phyloP scores from a whole-genome alignment of 1,140 invertebrate species.

The Zaprionus camerounensis region DNA sequence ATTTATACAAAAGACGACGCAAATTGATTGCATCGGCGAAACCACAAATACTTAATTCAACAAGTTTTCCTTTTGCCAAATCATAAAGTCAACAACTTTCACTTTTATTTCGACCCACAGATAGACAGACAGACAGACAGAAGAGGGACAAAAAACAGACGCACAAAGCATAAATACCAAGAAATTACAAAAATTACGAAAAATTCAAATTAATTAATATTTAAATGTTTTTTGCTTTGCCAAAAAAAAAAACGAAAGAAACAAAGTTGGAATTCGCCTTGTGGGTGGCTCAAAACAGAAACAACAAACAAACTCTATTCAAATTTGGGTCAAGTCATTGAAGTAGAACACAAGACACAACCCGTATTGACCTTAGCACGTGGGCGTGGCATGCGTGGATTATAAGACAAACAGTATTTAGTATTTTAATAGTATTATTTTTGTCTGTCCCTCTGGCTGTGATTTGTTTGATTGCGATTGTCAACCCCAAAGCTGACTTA shows the following conservation, averaged over 20 bases:
- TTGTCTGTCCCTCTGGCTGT: neutral
- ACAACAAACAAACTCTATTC: neutral
- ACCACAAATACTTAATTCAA: slow-evolving; percentile 55
- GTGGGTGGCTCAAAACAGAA: slow-evolving; percentile 24
- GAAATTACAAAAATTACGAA: slow-evolving; percentile 67
- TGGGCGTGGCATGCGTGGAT: slow-evolving; percentile 64
- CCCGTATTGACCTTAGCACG: slow-evolving; percentile 63
- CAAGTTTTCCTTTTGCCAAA: slow-evolving; percentile 67
- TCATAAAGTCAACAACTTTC: slow-evolving; percentile 72
- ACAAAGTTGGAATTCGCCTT: slow-evolving; percentile 28
- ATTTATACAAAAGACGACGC: slow-evolving; percentile 50
- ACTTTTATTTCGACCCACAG: slow-evolving; percentile 51
- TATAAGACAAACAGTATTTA: slow-evolving; percentile 39
- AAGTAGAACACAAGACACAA: slow-evolving; percentile 65
- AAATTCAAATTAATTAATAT: slow-evolving; percentile 77
- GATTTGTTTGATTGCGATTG: slow-evolving; percentile 34
- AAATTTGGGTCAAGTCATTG: slow-evolving; percentile 76
- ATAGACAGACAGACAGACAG: neutral
- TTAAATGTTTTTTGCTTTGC: slow-evolving; percentile 48
- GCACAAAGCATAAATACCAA: slow-evolving; percentile 45
- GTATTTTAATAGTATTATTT: slow-evolving; percentile 18
- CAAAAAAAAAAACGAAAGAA: neutral
- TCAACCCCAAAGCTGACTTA: slow-evolving; percentile 56
- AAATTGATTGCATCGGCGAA: slow-evolving; percentile 61
- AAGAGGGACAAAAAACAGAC: slow-evolving; percentile 7